Conservation (phyloP, 2,888 invertebrate species). For the Pocota personata region DNA sequence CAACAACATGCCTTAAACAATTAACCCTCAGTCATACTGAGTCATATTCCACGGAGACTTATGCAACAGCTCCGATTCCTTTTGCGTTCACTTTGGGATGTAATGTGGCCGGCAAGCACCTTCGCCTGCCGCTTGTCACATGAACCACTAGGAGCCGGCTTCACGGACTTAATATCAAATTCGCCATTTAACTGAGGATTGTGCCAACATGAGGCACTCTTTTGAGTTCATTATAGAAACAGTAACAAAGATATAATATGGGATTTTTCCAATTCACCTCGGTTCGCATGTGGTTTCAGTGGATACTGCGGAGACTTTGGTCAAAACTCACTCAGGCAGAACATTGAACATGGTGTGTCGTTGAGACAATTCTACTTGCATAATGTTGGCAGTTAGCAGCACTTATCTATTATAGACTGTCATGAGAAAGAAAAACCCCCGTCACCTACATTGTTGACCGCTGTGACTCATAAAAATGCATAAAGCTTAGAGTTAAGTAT, state of each 20-base stretch:
- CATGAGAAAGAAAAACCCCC: not conserved
- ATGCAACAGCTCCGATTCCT: slow-evolving; percentile 5
- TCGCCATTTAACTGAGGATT: slow-evolving; percentile 3
- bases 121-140: not conserved
- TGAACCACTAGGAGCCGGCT: not conserved
- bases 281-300: slow-evolving; percentile 7
- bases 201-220: slow-evolving; percentile 8
- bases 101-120: not conserved
- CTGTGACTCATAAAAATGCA: slow-evolving; percentile 2
- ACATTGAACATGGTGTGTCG: slow-evolving; percentile 21
- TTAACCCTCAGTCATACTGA: slow-evolving; percentile 7
- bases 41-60: slow-evolving; percentile 12
- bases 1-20: not conserved
- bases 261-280: not conserved
- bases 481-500: not conserved
- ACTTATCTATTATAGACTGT: not conserved
- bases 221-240: slow-evolving; percentile 2
- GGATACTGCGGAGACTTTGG: slow-evolving; percentile 13
- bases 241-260: not conserved
- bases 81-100: slow-evolving; percentile 35
- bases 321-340: slow-evolving; percentile 44
- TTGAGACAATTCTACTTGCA: slow-evolving; percentile 28
- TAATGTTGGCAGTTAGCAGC: not conserved
- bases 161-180: not conserved
- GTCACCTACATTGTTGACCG: not conserved